These are phyloP conservation scores for Enteromius fasciolatus DNA, from an alignment of 2,797 vertebrate genomes.

Conservation along the genomic window DNA sequence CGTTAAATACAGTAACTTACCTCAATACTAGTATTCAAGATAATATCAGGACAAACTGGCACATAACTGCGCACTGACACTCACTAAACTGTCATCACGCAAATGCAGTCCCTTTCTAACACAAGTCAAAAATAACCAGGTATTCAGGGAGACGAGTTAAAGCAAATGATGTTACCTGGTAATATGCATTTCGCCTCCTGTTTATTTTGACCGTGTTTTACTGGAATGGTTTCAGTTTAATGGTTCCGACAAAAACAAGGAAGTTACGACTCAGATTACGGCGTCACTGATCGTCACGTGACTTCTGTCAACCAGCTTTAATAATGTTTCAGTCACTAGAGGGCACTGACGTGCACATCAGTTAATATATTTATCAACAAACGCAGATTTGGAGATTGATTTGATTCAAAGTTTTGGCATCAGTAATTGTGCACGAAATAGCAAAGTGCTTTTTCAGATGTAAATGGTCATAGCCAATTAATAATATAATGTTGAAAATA, in stretches of 20 bases:
- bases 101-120: not conserved
- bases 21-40: conserved; percentile 5
- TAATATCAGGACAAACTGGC: conserved; percentile 11
- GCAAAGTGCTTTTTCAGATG: not conserved
- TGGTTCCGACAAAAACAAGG: conserved; percentile 59
- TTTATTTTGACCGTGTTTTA: not conserved
- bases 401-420: not conserved
- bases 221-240: conserved; percentile 42
- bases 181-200: conserved; percentile 14
- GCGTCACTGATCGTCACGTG: conserved; percentile 60
- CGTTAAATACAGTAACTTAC: not conserved
- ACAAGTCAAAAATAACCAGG: not conserved
- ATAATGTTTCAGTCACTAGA: not conserved
- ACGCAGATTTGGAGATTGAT: not conserved
- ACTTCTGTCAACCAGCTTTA: conserved; percentile 13
- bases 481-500: not conserved
- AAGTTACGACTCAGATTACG: conserved; percentile 46
- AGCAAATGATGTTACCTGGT: conserved; percentile 12
- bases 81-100: conserved; percentile 3
- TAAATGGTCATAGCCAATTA: not conserved
- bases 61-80: conserved; percentile 12
- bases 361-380: not conserved
- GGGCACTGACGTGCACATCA: not conserved
- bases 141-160: not conserved
- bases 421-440: not conserved